Evolutionary conservation across 2,113 vertebrate species (phyloP).

Genomic region (Galemys pyrenaicus): DNA sequence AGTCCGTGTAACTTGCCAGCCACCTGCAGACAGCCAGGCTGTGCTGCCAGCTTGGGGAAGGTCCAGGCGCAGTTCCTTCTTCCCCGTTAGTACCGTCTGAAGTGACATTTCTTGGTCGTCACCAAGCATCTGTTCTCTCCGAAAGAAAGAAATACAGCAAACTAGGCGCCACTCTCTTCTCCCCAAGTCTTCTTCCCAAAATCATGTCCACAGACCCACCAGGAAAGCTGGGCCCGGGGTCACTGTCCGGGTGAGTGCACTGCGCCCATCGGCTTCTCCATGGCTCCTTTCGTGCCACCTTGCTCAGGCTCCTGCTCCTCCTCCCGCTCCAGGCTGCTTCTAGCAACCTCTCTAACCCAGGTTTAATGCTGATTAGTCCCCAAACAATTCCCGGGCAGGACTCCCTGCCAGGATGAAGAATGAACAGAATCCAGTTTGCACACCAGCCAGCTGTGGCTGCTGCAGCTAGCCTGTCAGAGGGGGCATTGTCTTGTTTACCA

Average conservation of each 20-base stretch:
- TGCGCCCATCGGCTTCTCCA: no score
- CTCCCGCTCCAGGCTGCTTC: constrained; percentile 37
- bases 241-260: not conserved
- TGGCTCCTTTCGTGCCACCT: no score
- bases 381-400: constrained; percentile 76
- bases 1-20: no score
- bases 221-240: not conserved
- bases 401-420: constrained; percentile 81
- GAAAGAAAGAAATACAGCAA: not conserved
- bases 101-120: constrained; percentile 11
- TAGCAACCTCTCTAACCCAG: constrained; percentile 61
- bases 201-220: not conserved
- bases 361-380: constrained; percentile 81
- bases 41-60: not conserved
- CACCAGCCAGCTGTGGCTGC: constrained; percentile 79
- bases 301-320: no score
- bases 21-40: not conserved
- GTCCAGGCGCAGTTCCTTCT: not conserved
- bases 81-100: constrained; percentile 32
- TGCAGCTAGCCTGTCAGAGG: constrained; percentile 72
- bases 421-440: constrained; percentile 77
- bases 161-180: constrained; percentile 3
- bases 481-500: constrained; percentile 66
- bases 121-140: not conserved
- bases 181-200: not conserved